These are phyloP conservation scores for Bombus superbus DNA, from an alignment of 1,140 invertebrate genomes.

Conservation along the genomic window DNA sequence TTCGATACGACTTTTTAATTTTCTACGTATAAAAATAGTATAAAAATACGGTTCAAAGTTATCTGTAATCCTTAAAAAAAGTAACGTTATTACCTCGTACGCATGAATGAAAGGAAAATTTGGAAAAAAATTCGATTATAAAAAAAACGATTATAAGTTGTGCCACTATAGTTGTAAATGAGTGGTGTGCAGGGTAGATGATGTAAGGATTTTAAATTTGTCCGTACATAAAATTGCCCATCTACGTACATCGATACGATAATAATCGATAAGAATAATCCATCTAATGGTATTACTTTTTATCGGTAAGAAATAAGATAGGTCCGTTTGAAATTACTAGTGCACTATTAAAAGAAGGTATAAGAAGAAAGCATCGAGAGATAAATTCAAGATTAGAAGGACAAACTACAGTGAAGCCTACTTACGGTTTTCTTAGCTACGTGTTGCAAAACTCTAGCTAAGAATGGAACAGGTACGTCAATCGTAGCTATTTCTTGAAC, in stretches of 20 bases:
- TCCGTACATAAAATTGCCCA: no score
- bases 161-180: conserved; percentile 7
- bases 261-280: neutral
- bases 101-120: no score
- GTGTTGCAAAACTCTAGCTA: conserved; percentile 41
- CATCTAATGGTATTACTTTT: neutral
- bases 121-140: neutral
- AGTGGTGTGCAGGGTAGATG: neutral
- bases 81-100: no score
- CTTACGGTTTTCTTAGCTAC: conserved; percentile 50
- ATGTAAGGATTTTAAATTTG: neutral
- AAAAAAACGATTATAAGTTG: neutral
- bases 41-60: neutral
- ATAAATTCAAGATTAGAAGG: neutral
- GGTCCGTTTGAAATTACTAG: neutral
- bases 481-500: conserved; percentile 36
- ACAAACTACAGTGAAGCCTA: conserved; percentile 36
- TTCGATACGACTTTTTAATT: neutral
- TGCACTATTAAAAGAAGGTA: neutral
- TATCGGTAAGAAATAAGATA: neutral
- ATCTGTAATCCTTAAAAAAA: neutral
- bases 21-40: neutral
- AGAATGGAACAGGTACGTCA: conserved; percentile 37
- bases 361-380: neutral
- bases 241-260: neutral